Conservation (phyloP, 2,797 vertebrate genomes). For the Phalloptychus januarius region DNA sequence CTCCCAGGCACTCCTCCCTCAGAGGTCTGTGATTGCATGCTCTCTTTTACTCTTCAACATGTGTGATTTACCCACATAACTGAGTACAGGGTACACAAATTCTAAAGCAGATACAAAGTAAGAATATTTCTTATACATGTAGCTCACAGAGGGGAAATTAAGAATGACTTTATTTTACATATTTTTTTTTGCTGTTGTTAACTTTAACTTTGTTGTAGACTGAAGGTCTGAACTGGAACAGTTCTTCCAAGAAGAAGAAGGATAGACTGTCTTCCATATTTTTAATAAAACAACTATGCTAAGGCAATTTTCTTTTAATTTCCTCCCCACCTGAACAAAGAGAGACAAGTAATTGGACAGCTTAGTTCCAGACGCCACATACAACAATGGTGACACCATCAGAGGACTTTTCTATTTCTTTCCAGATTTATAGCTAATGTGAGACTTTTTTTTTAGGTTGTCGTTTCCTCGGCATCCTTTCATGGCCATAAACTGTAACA, state of each 20-base stretch:
- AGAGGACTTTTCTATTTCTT: conserved; percentile 28
- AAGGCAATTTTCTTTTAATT: background rate
- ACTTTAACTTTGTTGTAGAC: no score
- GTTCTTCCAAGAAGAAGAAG: background rate
- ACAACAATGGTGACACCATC: conserved; percentile 23
- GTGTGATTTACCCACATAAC: conserved; percentile 2
- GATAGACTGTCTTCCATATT: background rate
- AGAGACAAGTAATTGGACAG: background rate
- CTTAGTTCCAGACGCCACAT: conserved; percentile 20
- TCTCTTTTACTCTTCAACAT: conserved; percentile 1
- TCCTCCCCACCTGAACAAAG: conserved; percentile 12
- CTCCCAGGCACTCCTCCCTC: conserved; percentile 42
- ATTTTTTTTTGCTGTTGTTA: background rate
- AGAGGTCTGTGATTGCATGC: conserved; percentile 24
- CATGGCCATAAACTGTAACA: conserved; percentile 69
- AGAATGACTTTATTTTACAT: background rate
- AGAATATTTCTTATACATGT: background rate
- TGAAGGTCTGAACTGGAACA: background rate
- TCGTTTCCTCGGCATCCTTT: conserved; percentile 50
- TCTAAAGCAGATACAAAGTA: background rate
- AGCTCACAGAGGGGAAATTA: background rate
- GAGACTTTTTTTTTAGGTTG: conserved; percentile 17
- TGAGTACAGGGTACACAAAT: background rate
- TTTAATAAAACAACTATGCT: background rate
- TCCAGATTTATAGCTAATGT: conserved; percentile 28